Evolutionary conservation across 2,797 vertebrate species (phyloP).

Genomic region (Nasua narica): DNA sequence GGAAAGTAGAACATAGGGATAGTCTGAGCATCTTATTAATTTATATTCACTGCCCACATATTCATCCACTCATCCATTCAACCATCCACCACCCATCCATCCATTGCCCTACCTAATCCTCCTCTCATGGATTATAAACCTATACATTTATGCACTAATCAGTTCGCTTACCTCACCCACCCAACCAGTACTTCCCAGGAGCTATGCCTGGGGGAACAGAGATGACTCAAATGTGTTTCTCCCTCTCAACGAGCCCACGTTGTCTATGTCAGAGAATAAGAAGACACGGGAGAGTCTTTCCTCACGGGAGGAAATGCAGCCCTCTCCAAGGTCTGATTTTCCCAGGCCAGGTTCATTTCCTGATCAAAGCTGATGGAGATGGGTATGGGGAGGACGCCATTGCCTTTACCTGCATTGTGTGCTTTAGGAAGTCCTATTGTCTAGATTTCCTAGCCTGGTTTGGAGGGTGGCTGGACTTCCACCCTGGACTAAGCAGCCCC

Average conservation of each 20-base stretch:
- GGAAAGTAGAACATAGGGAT: constrained; percentile 77
- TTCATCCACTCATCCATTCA: background rate
- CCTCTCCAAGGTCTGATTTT: background rate
- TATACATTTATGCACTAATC: background rate
- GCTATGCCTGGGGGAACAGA: background rate
- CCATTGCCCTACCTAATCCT: background rate
- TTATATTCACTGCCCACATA: background rate
- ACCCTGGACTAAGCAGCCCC: background rate
- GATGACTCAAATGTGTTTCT: background rate
- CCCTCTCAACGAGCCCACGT: background rate
- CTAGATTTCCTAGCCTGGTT: background rate
- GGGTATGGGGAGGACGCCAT: background rate
- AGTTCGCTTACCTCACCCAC: background rate
- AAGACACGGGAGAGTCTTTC: background rate
- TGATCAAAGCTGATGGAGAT: background rate
- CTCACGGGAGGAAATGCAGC: background rate
- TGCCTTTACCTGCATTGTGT: background rate
- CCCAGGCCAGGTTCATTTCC: background rate
- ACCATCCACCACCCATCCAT: too few species aligned
- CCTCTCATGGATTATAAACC: background rate
- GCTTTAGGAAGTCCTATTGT: background rate
- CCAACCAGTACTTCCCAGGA: background rate
- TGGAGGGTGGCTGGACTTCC: background rate
- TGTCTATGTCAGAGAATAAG: background rate
- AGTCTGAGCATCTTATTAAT: constrained; percentile 65